A percentile compares a stretch with the other conserved stretches of the same genome.
These are phyloP conservation scores for Piprites chloris DNA, from an alignment of 2,113 vertebrate genomes.

Conservation along the genomic window DNA sequence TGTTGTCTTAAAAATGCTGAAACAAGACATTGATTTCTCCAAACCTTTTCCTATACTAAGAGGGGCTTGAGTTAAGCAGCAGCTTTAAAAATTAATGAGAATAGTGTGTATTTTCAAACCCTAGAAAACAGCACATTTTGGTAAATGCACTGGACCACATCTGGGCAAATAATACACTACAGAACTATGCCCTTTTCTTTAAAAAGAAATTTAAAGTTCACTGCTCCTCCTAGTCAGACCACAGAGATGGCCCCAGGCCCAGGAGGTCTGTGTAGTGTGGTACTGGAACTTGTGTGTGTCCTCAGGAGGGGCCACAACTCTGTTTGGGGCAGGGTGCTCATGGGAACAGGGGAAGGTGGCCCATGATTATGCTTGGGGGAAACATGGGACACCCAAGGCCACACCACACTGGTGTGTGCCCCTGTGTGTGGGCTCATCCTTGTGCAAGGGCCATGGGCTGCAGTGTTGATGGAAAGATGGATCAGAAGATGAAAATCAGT, in stretches of 20 bases:
- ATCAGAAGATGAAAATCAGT: background rate
- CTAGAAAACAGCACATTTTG: background rate
- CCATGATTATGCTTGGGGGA: background rate
- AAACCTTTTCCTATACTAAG: background rate
- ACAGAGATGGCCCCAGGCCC: background rate
- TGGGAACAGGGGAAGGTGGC: background rate
- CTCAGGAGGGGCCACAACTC: background rate
- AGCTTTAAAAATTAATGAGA: background rate
- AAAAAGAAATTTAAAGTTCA: background rate
- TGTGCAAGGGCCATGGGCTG: background rate
- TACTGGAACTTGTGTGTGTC: background rate
- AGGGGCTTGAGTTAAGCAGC: background rate
- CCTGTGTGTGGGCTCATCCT: background rate
- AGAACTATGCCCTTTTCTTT: background rate
- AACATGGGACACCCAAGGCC: rapidly evolving
- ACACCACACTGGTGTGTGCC: rapidly evolving
- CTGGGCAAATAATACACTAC: background rate
- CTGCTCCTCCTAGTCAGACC: background rate
- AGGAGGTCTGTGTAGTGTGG: rapidly evolving
- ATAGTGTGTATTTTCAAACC: background rate
- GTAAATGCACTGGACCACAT: background rate
- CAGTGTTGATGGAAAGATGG: background rate
- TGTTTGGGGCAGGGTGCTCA: background rate
- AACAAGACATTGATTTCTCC: background rate
- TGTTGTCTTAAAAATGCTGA: background rate